Evolutionary conservation across 2,113 vertebrate species (phyloP), one percentile per base, ranked within the genome.

Genomic region (Psilopsiagon aymara): DNA sequence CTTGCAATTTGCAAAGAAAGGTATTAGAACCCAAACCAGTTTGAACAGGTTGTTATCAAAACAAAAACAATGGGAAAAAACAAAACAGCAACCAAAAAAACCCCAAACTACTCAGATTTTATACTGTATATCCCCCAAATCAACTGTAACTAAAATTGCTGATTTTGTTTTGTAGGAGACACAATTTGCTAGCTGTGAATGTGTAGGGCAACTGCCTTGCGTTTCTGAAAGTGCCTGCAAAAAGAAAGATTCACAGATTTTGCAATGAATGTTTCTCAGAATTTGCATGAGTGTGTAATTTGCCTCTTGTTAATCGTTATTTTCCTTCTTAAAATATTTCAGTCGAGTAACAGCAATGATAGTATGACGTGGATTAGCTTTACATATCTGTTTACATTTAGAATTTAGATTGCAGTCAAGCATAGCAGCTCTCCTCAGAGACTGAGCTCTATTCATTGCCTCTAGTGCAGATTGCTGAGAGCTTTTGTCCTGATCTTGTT

Each of bases 311-410:
- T 97, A 94, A 96, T 96, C 13, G 9, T 86, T 92, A 91, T 95
- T 97, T 97, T 95, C 77, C 74, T 86, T 93, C 83, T 96, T 94
- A 84, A 95, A 95, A 89, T 92, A 91, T 87, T 94, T 94, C 89
- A 95, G 81, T 82, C 0, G 0, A 92, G 81, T 82, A 94, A 84
- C 51, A 82, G 91, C 80, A 89, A 76, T 92, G 91, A 89, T 82
- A 84, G 68, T 73, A 60, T 95, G 94, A 91, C 2, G 52, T 91
- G 73, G 82, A 47, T 92, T 91, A 94, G 76, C 68, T 92, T 92
- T 95, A 95, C 73, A 67, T 92, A 88, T 94, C 92, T 95, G 86
- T 96, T 96, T 96, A 95, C 83, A 82, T 94, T 94, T 79, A 89
- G 94, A 95, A 95, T 95, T 96, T 97, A 87, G 89, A 89, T 44